These are phyloP conservation scores for Chaetodon trifascialis DNA, from an alignment of 2,113 vertebrate species.

Conservation along the genomic window DNA sequence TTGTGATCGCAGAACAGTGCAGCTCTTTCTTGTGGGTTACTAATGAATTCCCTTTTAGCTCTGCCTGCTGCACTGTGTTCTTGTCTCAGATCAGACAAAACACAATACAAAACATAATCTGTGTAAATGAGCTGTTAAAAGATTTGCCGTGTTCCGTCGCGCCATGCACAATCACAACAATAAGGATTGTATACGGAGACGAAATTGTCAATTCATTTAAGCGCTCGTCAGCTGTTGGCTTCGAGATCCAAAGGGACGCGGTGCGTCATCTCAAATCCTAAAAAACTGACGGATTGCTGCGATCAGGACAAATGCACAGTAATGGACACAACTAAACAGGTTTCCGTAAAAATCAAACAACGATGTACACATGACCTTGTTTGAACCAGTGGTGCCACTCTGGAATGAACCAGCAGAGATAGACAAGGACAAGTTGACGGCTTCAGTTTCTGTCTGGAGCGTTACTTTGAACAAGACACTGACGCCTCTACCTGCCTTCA, in stretches of 20 bases:
- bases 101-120: constrained; percentile 40
- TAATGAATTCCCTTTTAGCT: constrained; percentile 22
- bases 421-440: constrained; percentile 24
- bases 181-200: constrained; percentile 23
- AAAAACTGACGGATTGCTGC: constrained; percentile 40
- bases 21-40: constrained; percentile 12
- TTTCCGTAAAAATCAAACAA: constrained; percentile 30
- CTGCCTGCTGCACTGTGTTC: neutral
- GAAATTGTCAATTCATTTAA: constrained; percentile 55
- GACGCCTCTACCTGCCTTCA: constrained; percentile 16
- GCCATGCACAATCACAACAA: constrained; percentile 31
- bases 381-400: constrained; percentile 11
- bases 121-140: constrained; percentile 14
- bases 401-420: neutral
- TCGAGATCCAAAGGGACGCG: constrained; percentile 35
- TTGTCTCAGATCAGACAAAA: constrained; percentile 23
- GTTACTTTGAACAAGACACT: constrained; percentile 33
- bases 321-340: constrained; percentile 57
- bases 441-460: constrained; percentile 35
- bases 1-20: neutral
- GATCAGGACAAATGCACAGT: constrained; percentile 35
- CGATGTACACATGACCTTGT: constrained; percentile 8
- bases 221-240: constrained; percentile 39
- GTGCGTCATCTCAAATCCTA: constrained; percentile 29
- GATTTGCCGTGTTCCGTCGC: constrained; percentile 34